These are phyloP conservation scores for Meta bourneti DNA, from an alignment of 2,888 invertebrate genomes.

Conservation along the genomic window DNA sequence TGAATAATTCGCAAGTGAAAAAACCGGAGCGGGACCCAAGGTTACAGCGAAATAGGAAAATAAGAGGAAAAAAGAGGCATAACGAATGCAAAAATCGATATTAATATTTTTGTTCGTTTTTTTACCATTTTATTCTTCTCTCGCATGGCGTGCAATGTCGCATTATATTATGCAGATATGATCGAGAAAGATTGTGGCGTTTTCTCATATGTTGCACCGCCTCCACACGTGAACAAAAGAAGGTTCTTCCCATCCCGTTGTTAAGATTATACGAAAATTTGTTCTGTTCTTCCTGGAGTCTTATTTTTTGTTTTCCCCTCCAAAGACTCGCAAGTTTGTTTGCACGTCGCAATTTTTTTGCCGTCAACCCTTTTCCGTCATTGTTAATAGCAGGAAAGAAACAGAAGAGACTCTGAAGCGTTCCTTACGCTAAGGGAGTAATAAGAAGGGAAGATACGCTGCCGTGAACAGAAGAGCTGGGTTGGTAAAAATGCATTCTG, in stretches of 20 bases:
- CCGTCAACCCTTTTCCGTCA: neutral
- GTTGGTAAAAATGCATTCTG: slow-evolving; percentile 19
- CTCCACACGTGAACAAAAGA: slow-evolving; percentile 23
- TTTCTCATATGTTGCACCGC: slow-evolving; percentile 46
- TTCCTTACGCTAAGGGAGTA: slow-evolving; percentile 18
- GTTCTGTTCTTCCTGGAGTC: slow-evolving; percentile 3
- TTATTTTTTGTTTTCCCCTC: neutral
- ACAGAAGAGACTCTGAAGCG: neutral
- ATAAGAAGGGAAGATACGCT: slow-evolving; percentile 18
- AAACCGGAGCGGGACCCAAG: neutral
- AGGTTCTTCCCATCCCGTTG: slow-evolving; percentile 22
- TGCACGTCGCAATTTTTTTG: neutral
- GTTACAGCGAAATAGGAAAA: neutral
- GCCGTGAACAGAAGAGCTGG: neutral
- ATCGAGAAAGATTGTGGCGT: slow-evolving; percentile 43
- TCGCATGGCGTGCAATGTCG: slow-evolving; percentile 56
- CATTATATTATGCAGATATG: slow-evolving; percentile 72
- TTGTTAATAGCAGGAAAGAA: slow-evolving; percentile 26
- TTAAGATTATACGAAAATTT: slow-evolving; percentile 64
- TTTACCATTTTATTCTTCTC: slow-evolving; percentile 4
- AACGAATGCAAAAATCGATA: slow-evolving; percentile 52
- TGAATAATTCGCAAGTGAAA: neutral
- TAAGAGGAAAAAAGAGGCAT: slow-evolving; percentile 13
- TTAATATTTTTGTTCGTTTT: slow-evolving; percentile 36
- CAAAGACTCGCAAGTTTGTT: slow-evolving; percentile 11